Evolutionary conservation across 2,888 invertebrate genomes (phyloP).

Genomic region (Amblyteles armatorius): DNA sequence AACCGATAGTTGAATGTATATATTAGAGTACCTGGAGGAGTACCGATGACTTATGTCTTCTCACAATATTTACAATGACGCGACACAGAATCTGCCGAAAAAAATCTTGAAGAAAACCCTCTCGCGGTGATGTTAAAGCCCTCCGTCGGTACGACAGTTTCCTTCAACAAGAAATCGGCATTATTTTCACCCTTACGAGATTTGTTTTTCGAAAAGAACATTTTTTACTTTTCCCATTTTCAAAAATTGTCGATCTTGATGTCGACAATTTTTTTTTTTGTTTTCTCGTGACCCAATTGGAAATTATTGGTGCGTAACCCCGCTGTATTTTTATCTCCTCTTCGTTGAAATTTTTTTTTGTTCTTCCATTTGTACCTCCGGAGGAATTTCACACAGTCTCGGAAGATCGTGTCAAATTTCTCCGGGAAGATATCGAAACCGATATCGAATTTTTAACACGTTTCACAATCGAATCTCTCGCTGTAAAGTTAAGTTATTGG

Average conservation of each 20-base stretch:
- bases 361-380: neutral
- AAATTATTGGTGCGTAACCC: neutral
- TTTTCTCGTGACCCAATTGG: neutral
- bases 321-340: neutral
- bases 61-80: conserved; percentile 1
- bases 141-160: neutral
- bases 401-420: neutral
- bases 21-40: conserved; percentile 48
- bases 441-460: neutral
- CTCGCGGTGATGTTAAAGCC: neutral
- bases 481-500: neutral
- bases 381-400: neutral
- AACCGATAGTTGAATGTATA: conserved; percentile 6
- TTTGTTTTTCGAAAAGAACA: too few species aligned
- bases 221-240: too few species aligned
- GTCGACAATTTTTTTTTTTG: neutral
- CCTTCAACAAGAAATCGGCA: too few species aligned
- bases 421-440: neutral
- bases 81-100: neutral
- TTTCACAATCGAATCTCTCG: conserved; percentile 1
- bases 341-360: neutral
- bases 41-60: conserved; percentile 29
- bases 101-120: neutral
- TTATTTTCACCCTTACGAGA: too few species aligned
- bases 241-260: too few species aligned